Conservation (phyloP, 2,888 invertebrate species). For the Apamea monoglypha region DNA sequence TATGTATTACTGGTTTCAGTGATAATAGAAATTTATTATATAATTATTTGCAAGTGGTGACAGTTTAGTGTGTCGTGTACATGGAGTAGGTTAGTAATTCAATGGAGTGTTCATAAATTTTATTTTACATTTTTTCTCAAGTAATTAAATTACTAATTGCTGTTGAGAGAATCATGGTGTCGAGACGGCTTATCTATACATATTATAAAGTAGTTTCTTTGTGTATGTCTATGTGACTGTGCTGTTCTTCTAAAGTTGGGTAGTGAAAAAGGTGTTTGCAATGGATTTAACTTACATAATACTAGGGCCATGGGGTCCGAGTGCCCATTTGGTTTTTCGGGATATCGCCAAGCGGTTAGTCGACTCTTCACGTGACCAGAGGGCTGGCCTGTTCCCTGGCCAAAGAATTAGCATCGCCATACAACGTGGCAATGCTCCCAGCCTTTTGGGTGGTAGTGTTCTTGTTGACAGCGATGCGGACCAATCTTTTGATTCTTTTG, state of each 20-base stretch:
- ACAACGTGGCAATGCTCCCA: too few relatives aligned
- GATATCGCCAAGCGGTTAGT: too few relatives aligned
- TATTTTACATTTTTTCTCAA: background rate
- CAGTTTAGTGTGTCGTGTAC: background rate
- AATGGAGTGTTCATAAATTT: constrained; percentile 9
- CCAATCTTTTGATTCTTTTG: too few relatives aligned
- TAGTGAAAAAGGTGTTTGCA: background rate
- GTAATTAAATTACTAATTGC: background rate
- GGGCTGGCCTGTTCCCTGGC: too few relatives aligned
- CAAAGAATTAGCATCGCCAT: too few relatives aligned
- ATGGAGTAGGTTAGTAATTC: background rate
- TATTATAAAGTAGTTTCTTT: background rate
- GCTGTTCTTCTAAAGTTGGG: background rate
- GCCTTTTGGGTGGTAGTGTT: too few relatives aligned
- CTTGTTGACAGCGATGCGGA: too few relatives aligned
- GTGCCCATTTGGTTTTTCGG: too few relatives aligned
- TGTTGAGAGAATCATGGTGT: background rate
- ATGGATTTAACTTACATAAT: background rate
- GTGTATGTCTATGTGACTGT: background rate
- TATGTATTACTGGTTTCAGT: constrained; percentile 18
- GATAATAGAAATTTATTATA: constrained; percentile 34
- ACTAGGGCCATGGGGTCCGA: too few relatives aligned
- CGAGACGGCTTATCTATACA: background rate
- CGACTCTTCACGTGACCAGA: too few relatives aligned
- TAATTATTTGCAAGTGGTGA: constrained; percentile 42